A percentile compares a stretch with the other conserved stretches of the same genome.
Conservation (phyloP, 2,888 invertebrate genomes). For the Stenodema calcarata region DNA sequence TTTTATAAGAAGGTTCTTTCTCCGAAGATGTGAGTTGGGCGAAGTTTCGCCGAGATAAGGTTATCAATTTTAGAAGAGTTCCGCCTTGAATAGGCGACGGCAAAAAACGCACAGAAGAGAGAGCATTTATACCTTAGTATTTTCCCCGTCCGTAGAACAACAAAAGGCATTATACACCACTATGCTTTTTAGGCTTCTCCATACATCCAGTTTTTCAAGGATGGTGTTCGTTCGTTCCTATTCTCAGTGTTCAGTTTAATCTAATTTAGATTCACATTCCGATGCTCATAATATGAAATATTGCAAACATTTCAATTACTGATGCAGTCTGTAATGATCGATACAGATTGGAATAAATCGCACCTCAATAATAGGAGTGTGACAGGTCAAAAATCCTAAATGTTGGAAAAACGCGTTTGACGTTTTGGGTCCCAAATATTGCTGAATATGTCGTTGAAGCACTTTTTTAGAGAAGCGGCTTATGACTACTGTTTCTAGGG, state of each 20-base stretch:
- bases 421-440: too few relatives aligned
- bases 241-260: background rate
- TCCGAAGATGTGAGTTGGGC: background rate
- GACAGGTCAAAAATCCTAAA: too few relatives aligned
- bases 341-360: too few relatives aligned
- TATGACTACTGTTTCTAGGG: too few relatives aligned
- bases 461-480: too few relatives aligned
- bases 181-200: background rate
- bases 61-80: background rate
- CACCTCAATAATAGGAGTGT: too few relatives aligned
- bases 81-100: slow-evolving; percentile 6
- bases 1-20: slow-evolving; percentile 3
- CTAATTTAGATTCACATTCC: background rate
- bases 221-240: background rate
- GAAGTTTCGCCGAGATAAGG: slow-evolving; percentile 6
- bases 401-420: too few relatives aligned
- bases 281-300: too few relatives aligned
- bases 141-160: background rate
- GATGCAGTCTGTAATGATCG: too few relatives aligned
- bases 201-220: background rate
- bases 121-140: background rate
- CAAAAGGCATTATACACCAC: background rate
- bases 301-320: too few relatives aligned
- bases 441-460: too few relatives aligned
- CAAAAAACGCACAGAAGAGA: background rate